Evolutionary conservation across 2,113 vertebrate genomes (phyloP).

Genomic region (Clarias magur): DNA sequence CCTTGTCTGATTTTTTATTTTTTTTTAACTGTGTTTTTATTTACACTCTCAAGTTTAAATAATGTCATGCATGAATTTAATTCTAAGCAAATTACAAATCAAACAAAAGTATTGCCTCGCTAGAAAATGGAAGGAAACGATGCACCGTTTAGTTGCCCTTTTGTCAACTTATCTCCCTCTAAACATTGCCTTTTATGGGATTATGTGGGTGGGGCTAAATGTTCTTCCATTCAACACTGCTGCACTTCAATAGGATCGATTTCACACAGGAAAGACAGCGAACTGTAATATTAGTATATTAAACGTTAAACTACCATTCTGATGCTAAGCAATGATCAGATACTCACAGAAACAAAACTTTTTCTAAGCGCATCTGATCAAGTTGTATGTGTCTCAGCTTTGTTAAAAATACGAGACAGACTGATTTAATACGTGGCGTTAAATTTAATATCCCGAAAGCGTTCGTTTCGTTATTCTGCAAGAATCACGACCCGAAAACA

Average conservation of each 20-base stretch:
- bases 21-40: not conserved
- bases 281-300: not conserved
- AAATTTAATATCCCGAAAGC: slow-evolving; percentile 36
- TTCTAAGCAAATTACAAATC: not conserved
- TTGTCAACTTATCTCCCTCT: not conserved
- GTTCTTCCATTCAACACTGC: not conserved
- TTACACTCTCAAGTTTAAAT: not conserved
- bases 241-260: not conserved
- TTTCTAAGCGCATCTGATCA: no score
- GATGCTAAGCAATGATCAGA: no score
- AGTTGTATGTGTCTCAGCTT: no score
- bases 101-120: not conserved
- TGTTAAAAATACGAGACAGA: not conserved
- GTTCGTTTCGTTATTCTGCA: slow-evolving; percentile 35
- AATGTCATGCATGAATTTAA: not conserved
- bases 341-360: no score
- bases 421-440: not conserved
- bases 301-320: no score
- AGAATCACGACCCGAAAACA: slow-evolving; percentile 48
- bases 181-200: not conserved
- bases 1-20: not conserved
- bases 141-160: not conserved
- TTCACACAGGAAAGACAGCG: not conserved
- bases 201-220: slow-evolving; percentile 11
- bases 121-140: not conserved